Evolutionary conservation across 2,888 invertebrate species (phyloP).

Genomic region (Petrophora chlorosata): DNA sequence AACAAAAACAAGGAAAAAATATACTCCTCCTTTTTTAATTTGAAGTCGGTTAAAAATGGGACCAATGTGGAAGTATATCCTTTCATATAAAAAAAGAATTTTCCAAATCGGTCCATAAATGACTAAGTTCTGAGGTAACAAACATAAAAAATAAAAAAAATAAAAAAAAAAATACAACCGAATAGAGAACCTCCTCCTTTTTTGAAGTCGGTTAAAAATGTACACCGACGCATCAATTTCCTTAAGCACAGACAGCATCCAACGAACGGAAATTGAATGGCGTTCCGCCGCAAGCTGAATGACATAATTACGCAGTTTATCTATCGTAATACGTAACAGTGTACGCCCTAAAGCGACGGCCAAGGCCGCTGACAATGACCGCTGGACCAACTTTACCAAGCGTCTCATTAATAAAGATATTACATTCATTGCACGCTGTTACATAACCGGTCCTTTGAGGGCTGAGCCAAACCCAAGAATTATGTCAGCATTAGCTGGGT

Average conservation of each 20-base stretch:
- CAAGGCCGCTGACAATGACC: slow-evolving; percentile 59
- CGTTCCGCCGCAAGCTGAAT: slow-evolving; percentile 23
- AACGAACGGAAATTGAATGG: slow-evolving; percentile 23
- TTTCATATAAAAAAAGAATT: too few species aligned
- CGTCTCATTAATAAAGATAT: slow-evolving; percentile 62
- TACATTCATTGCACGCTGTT: slow-evolving; percentile 44
- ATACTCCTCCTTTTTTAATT: too few species aligned
- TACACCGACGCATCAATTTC: slow-evolving; percentile 2
- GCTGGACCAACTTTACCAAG: slow-evolving; percentile 40
- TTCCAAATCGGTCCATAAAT: too few species aligned
- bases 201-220: too few species aligned
- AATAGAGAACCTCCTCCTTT: too few species aligned
- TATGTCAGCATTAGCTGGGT: background rate
- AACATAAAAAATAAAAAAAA: too few species aligned
- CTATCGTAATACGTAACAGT: slow-evolving; percentile 37
- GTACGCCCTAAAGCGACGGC: slow-evolving; percentile 42
- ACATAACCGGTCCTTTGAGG: slow-evolving; percentile 24
- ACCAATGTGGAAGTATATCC: too few species aligned
- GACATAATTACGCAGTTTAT: slow-evolving; percentile 33
- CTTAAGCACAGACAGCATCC: background rate
- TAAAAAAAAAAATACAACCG: too few species aligned
- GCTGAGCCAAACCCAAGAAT: background rate
- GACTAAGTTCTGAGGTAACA: too few species aligned
- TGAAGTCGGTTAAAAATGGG: too few species aligned
- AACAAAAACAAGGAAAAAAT: too few species aligned